Conservation (phyloP, 2,113 vertebrate genomes). For the Felis catus region DNA sequence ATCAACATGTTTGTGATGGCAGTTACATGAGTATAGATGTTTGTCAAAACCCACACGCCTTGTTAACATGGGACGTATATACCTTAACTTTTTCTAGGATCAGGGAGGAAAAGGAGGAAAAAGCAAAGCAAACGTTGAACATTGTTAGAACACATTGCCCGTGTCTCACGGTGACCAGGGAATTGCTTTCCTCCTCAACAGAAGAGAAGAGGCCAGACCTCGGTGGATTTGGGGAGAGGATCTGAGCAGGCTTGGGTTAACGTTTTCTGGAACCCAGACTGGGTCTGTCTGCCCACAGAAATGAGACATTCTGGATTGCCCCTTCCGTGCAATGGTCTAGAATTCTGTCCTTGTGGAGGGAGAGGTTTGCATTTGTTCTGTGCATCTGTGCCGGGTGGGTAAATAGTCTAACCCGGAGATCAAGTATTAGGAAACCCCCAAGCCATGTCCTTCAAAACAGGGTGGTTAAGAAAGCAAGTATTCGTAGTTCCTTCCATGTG, state of each 20-base stretch:
- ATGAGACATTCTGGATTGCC: background rate
- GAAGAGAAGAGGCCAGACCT: background rate
- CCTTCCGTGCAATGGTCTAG: accelerated
- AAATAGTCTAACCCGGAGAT: background rate
- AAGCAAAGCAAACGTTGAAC: background rate
- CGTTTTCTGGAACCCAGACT: background rate
- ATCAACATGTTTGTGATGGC: no score
- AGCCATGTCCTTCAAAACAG: background rate
- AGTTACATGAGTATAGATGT: accelerated
- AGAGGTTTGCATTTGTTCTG: background rate
- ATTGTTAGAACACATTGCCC: background rate
- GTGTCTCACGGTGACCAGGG: accelerated
- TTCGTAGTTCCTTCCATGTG: background rate
- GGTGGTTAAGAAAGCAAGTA: background rate
- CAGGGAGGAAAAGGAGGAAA: background rate
- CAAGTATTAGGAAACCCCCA: background rate
- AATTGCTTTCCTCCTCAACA: no score
- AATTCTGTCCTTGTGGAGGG: background rate
- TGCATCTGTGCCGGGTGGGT: background rate
- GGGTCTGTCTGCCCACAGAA: background rate
- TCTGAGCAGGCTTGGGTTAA: accelerated
- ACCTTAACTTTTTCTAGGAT: background rate
- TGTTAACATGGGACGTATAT: background rate
- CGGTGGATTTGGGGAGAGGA: background rate
- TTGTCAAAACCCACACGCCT: background rate